Base-by-base conservation (phyloP, 2,797 vertebrate species). In the Sardinella longiceps region DNA sequence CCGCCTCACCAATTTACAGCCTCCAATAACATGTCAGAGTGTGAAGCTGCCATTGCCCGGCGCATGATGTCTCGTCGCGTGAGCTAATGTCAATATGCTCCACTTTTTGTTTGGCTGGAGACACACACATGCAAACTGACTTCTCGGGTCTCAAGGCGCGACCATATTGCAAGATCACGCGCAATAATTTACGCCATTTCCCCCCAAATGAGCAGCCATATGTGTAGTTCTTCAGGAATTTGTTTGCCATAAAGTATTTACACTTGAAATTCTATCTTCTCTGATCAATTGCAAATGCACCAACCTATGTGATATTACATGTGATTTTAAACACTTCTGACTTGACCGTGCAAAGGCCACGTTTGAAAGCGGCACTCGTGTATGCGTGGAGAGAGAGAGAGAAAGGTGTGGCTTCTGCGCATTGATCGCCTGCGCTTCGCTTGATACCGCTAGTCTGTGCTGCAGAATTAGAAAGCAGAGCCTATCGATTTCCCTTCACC, bases 401-500 rank as follows among this genome's bases (percentile, higher is more conserved):
- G 46, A 39, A 74, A 77, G 33, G 33, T 80, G 70, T 20, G 7
- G 70, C 33, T 43, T 77, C 63, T 37, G 70, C n/a, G 84, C 85
- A 91, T 85, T 86, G 89, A 89, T 89, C 87, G 85, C 88, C 85
- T 87, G 85, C 89, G 89, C 91, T 93, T 88, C 88, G 90, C 86
- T 87, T 85, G 89, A 92, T 90, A 91, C 88, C 85, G 46, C 80
- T 66, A 90, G 91, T 91, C 90, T 92, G 89, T 91, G 88, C 91
- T 92, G 92, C 91, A 90, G 93, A 92, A 95, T 95, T 93, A 92
- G 89, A 93, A 94, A 94, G 92, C 88, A 87, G 87, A 80, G 83
- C 87, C 88, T 93, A 95, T 95, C 92, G 95, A 96, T 95, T 95
- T 94, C 90, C 93, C 90, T 92, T 95, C 93, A 91, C 87, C 92